phyloP scores from a whole-genome alignment of 2,797 vertebrate species.

The Rhinoraja longicauda region DNA sequence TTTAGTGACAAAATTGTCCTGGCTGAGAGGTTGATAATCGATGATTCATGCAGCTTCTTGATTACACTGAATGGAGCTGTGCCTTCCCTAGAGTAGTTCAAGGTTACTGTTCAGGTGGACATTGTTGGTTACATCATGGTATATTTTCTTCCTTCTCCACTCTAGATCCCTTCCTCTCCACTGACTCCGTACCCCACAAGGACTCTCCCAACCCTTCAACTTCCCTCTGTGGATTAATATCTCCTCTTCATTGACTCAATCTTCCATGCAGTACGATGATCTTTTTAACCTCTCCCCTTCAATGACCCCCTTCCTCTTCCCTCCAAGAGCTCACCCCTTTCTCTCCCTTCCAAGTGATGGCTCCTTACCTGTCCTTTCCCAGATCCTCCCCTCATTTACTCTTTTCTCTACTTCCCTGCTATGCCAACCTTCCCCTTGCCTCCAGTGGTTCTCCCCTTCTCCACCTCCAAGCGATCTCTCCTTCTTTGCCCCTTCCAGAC shows the following conservation, averaged over 20 bases:
- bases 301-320: neutral
- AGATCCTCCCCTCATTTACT: too few species aligned
- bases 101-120: neutral
- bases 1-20: neutral
- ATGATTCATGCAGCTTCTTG: neutral
- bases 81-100: neutral
- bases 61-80: neutral
- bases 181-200: neutral
- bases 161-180: too few species aligned
- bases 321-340: neutral
- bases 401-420: too few species aligned
- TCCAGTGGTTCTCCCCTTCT: too few species aligned
- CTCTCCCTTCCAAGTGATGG: too few species aligned
- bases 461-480: too few species aligned
- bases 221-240: too few species aligned
- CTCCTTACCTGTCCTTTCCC: too few species aligned
- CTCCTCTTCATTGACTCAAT: neutral
- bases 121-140: neutral
- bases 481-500: too few species aligned
- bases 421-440: too few species aligned
- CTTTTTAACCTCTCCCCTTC: neutral
- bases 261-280: too few species aligned
- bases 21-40: neutral
- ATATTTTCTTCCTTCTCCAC: neutral
- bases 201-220: too few species aligned